These are phyloP conservation scores for Cirrhinus mrigala DNA, from an alignment of 2,797 vertebrate genomes.

Conservation along the genomic window DNA sequence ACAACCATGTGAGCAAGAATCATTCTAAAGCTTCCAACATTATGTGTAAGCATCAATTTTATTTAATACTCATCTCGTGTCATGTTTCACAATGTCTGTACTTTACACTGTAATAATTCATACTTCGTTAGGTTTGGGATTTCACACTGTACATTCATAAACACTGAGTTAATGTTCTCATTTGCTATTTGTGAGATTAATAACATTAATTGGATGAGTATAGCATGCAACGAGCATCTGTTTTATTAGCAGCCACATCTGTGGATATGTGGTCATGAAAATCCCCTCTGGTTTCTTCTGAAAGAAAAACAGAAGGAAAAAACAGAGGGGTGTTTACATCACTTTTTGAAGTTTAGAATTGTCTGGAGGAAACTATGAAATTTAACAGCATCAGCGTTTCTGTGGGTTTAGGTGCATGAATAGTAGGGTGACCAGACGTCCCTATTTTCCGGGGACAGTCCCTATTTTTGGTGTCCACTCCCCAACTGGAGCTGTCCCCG, in stretches of 20 bases:
- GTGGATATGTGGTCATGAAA: neutral
- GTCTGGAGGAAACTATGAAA: too few relatives aligned
- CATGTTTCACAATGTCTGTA: neutral
- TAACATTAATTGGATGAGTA: neutral
- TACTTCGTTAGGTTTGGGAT: neutral
- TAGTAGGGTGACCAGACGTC: too few relatives aligned
- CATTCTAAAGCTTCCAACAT: neutral
- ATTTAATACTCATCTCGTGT: neutral
- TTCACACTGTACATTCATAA: neutral
- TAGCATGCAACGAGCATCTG: neutral
- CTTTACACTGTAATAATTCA: neutral
- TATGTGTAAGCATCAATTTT: constrained; percentile 57
- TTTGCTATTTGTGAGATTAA: neutral
- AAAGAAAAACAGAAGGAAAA: neutral
- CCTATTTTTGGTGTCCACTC: too few relatives aligned
- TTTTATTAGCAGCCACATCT: neutral
- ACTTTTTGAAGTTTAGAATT: neutral
- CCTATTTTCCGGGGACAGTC: too few relatives aligned
- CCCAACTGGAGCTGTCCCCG: too few relatives aligned
- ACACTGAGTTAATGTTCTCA: neutral
- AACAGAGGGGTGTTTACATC: neutral
- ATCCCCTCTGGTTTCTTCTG: neutral
- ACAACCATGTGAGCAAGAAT: constrained; percentile 63
- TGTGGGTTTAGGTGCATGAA: too few relatives aligned
- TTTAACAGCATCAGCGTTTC: too few relatives aligned